These are phyloP conservation scores for Caenorhabditis brenneri DNA, from an alignment of 1,140 invertebrate genomes.

Conservation along the genomic window DNA sequence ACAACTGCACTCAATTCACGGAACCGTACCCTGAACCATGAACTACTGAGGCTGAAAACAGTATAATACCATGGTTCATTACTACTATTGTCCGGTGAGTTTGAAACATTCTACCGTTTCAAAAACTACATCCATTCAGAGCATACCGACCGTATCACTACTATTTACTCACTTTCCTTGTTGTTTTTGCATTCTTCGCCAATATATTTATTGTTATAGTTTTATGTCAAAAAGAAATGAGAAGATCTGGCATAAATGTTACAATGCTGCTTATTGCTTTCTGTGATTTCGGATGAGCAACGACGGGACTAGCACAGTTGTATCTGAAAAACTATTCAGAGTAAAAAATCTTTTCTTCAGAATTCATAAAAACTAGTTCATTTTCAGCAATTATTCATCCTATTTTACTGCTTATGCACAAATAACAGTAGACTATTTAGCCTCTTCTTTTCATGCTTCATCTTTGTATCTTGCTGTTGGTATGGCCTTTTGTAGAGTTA, in stretches of 20 bases:
- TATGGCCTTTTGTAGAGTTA: constrained; percentile 6
- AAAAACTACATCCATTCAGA: neutral
- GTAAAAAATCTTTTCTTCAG: neutral
- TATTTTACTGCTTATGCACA: neutral
- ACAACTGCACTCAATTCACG: constrained; percentile 8
- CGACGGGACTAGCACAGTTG: neutral
- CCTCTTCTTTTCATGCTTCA: neutral
- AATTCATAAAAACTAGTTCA: too few species aligned
- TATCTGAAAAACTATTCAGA: neutral
- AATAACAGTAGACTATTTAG: neutral
- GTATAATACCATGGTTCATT: neutral
- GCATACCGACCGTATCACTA: neutral
- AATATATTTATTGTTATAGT: constrained; percentile 7
- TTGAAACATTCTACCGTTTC: neutral
- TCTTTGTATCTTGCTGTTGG: neutral
- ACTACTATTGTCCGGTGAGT: neutral
- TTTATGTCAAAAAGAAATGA: constrained; percentile 1
- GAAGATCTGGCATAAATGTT: neutral
- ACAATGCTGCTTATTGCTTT: neutral
- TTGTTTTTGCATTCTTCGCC: neutral
- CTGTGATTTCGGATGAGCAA: neutral
- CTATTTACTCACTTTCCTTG: neutral
- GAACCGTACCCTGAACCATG: neutral
- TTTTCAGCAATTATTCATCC: neutral
- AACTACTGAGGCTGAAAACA: neutral